A percentile compares a stretch with the other conserved stretches of the same genome.
phyloP scores from a whole-genome alignment of 2,113 vertebrate species.

The Carettochelys insculpta region DNA sequence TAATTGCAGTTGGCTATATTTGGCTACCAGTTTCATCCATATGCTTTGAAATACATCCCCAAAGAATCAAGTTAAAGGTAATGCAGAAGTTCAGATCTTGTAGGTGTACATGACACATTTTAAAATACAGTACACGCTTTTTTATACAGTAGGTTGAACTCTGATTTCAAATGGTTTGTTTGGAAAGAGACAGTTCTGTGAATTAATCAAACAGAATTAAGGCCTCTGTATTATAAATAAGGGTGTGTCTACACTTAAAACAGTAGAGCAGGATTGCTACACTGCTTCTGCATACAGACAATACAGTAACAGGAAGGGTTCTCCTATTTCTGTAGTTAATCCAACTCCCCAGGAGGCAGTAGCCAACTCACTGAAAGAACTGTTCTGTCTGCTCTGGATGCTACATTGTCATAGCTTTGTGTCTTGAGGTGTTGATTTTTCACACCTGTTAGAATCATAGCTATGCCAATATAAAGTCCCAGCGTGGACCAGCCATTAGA shows the following conservation, averaged over 20 bases:
- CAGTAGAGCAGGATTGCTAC: neutral
- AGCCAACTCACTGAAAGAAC: neutral
- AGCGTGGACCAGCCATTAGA: neutral
- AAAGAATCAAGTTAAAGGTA: neutral
- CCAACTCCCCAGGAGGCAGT: neutral
- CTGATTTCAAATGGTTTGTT: neutral
- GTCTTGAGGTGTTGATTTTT: neutral
- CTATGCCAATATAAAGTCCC: neutral
- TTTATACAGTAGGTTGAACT: neutral
- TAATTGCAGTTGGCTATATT: neutral
- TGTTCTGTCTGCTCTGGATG: neutral
- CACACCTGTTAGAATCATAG: neutral
- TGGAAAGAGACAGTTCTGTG: neutral
- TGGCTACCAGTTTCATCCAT: neutral
- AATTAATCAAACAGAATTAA: neutral
- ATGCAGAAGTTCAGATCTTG: neutral
- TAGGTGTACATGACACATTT: neutral
- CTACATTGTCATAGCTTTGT: neutral
- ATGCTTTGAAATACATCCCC: neutral
- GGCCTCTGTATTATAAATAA: neutral
- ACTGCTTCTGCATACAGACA: neutral
- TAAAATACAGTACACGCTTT: neutral
- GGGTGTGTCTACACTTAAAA: neutral
- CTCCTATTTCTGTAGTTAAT: neutral
- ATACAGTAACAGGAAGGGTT: neutral